Evolutionary conservation across 2,113 vertebrate genomes (phyloP).

Genomic region (Mus pahari): DNA sequence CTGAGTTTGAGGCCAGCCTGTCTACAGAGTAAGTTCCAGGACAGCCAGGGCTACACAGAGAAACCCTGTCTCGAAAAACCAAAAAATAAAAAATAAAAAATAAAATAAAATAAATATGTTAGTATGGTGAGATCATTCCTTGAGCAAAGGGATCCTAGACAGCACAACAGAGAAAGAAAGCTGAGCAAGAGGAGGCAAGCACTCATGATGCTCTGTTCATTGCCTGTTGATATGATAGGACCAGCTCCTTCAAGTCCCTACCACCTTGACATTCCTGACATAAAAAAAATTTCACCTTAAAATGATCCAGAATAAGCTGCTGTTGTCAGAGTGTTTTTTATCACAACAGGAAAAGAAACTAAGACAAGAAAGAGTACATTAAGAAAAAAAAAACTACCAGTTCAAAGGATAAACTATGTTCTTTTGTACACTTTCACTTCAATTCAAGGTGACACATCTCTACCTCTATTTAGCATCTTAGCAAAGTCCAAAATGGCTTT

Average conservation of each 20-base stretch:
- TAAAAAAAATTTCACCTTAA: not conserved
- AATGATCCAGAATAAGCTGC: not conserved
- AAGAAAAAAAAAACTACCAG: not conserved
- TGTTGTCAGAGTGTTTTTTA: not conserved
- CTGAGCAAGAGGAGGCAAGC: not conserved
- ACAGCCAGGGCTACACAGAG: too few species aligned
- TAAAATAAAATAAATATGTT: too few species aligned
- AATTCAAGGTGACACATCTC: not conserved
- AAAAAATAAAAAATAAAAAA: too few species aligned
- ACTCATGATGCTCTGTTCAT: not conserved
- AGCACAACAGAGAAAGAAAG: not conserved
- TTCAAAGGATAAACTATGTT: not conserved
- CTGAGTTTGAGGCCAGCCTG: too few species aligned
- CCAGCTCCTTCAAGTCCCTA: not conserved
- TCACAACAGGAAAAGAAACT: not conserved
- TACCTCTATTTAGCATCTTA: not conserved
- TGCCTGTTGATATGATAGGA: too few species aligned
- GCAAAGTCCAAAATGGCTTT: constrained; percentile 16
- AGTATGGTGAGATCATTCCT: not conserved
- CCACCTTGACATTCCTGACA: not conserved
- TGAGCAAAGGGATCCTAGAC: not conserved
- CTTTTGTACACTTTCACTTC: not conserved
- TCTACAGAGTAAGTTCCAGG: too few species aligned
- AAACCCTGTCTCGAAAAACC: too few species aligned
- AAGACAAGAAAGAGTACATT: not conserved